Conservation (phyloP, 2,888 invertebrate genomes). For the Tetragnatha montana region DNA sequence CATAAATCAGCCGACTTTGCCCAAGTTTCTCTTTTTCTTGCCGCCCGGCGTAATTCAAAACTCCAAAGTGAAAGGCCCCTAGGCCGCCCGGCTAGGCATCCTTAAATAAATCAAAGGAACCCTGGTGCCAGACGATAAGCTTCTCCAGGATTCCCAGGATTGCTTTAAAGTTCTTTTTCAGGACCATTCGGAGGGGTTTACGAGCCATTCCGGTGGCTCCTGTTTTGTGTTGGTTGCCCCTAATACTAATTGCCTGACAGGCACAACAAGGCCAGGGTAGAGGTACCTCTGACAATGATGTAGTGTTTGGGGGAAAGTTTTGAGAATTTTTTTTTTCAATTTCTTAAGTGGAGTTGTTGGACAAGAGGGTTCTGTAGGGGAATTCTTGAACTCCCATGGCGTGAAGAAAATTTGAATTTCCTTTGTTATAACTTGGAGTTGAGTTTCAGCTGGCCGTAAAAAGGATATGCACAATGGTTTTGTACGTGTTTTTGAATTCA, state of each 20-base stretch:
- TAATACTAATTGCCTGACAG: constrained; percentile 50
- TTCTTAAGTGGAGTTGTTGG: background rate
- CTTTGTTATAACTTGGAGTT: background rate
- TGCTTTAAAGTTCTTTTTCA: constrained; percentile 45
- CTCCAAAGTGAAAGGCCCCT: constrained; percentile 5
- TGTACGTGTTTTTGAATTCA: too few relatives aligned
- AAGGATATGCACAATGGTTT: too few relatives aligned
- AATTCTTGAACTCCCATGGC: background rate
- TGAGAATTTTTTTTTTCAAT: background rate
- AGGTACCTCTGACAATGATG: background rate
- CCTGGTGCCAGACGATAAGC: constrained; percentile 44
- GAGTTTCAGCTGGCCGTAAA: background rate
- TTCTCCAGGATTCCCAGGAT: constrained; percentile 28
- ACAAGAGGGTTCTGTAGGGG: background rate
- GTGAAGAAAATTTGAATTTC: background rate
- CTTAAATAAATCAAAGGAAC: constrained; percentile 52
- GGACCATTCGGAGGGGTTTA: constrained; percentile 36
- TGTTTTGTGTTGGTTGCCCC: background rate
- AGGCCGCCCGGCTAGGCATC: constrained; percentile 28
- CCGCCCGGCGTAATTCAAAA: constrained; percentile 43
- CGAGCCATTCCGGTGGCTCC: constrained; percentile 11
- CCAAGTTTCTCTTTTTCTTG: constrained; percentile 20
- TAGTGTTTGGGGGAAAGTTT: background rate
- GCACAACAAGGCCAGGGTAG: constrained; percentile 31
- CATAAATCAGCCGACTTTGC: constrained; percentile 47